Evolutionary conservation across 2,888 invertebrate genomes (phyloP).

Genomic region (Muscina levida): DNA sequence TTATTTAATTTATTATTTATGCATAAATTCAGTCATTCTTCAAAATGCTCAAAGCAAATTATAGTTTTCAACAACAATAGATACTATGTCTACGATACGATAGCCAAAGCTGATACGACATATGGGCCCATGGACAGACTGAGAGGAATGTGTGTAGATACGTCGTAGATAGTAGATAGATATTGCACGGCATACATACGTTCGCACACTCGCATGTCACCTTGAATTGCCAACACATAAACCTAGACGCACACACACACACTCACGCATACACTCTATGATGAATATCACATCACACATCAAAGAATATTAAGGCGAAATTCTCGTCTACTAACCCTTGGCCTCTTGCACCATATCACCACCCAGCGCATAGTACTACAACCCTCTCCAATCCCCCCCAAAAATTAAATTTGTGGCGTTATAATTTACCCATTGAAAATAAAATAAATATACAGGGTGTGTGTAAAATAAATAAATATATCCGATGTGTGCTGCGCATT

Average conservation of each 20-base stretch:
- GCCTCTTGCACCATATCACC: not conserved
- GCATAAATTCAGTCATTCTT: slow-evolving; percentile 6
- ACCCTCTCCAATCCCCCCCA: not conserved
- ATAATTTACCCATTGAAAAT: not conserved
- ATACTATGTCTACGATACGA: too few species aligned
- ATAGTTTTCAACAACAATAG: slow-evolving; percentile 20
- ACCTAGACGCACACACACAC: not conserved
- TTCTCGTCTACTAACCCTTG: not conserved
- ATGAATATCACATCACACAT: not conserved
- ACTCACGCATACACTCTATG: not conserved
- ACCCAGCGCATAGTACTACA: not conserved
- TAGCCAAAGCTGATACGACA: not conserved
- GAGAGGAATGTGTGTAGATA: too few species aligned
- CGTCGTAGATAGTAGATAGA: slow-evolving; percentile 9
- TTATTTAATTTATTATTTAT: slow-evolving; percentile 9
- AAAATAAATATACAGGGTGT: not conserved
- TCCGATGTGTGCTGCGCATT: too few species aligned
- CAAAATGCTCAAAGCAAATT: not conserved
- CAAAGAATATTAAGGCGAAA: not conserved
- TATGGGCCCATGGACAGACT: not conserved
- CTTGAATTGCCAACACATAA: slow-evolving; percentile 43
- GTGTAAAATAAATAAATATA: slow-evolving; percentile 15
- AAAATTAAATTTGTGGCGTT: too few species aligned
- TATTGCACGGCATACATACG: slow-evolving; percentile 41
- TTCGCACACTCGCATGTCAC: slow-evolving; percentile 52